Base-by-base conservation (phyloP, 1,140 invertebrate genomes). In the Apis laboriosa region DNA sequence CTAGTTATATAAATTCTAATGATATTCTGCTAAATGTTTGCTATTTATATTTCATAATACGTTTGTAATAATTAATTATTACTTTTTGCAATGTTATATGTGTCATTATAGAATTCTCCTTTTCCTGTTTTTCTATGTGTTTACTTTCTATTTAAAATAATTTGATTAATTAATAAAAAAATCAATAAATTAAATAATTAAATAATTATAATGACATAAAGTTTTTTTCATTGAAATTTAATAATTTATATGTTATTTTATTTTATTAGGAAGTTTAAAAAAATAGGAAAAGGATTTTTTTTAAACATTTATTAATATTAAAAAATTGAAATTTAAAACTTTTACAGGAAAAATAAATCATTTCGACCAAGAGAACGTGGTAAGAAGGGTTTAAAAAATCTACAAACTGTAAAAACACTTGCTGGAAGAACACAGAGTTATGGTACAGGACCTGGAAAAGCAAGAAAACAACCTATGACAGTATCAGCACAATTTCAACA, bases 401-500 rank as follows among this genome's bases (percentile, higher is more conserved):
- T 99, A 53, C 97, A 98, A 93, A 97, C 97, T 72, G 96, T 99
- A 17, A 98, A 99, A 94, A 97, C 97, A 1, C 93, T 99, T 13
- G 97, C 97, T 11, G 97, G 97, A 7, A 93, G 96, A 58, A 97
- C 96, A 12, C 95, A 95, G 49, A 94, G 95, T 85, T 94, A 94
- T 53, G 92, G 94, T 0, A 92, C 92, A 8, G 92, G 94, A 80
- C 94, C 95, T 0, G 96, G 96, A n/a, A 97, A 97, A 91, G 96
- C 96, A 0, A 94, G 97, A 53, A 98, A 98, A 94, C 97, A 98
- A 90, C 97, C 98, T 15, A 96, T 98, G 86, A 99, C 98, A 2
- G 98, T 99, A 2, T 97, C 98, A 1, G 97, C 97, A 7, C 98
- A 99, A 94, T 99, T 99, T 93, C 97, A 99, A 91, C 97, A 98